Conservation (phyloP, 2,888 invertebrate species). For the Venustoraphidia nigricollis region DNA sequence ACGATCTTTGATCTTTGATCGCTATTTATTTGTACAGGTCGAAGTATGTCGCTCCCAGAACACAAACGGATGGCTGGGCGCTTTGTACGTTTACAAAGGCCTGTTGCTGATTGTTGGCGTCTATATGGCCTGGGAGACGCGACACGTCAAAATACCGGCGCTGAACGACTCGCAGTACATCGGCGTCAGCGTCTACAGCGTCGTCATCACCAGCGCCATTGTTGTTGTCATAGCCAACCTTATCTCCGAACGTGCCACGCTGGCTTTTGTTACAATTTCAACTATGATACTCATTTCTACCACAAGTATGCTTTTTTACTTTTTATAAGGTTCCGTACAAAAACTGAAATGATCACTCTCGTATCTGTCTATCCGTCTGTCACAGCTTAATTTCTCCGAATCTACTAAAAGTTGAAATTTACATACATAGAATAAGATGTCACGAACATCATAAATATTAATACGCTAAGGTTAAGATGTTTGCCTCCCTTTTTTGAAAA, state of each 20-base stretch:
- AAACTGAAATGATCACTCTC: no score
- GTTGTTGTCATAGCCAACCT: conserved; percentile 81
- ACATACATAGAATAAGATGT: no score
- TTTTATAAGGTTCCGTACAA: no score
- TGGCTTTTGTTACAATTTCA: conserved; percentile 70
- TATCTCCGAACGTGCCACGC: conserved; percentile 63
- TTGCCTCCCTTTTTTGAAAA: no score
- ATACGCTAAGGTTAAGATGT: no score
- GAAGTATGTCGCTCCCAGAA: conserved; percentile 80
- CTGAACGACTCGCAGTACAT: conserved; percentile 89
- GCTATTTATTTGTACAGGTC: conserved; percentile 40
- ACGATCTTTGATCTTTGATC: no score
- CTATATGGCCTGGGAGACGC: conserved; percentile 94
- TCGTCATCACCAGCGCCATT: conserved; percentile 74
- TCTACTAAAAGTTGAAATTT: no score
- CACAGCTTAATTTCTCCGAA: no score
- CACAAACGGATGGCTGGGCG: conserved; percentile 80
- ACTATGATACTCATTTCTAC: conserved; percentile 73
- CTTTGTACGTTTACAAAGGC: conserved; percentile 80
- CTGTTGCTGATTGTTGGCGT: conserved; percentile 76
- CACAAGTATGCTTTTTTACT: conserved; percentile 33
- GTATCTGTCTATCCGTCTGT: no score
- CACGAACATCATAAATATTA: no score
- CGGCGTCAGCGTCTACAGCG: conserved; percentile 83
- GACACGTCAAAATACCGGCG: conserved; percentile 80